phyloP scores from a whole-genome alignment of 2,113 vertebrate species.

The Hemichromis elongatus region DNA sequence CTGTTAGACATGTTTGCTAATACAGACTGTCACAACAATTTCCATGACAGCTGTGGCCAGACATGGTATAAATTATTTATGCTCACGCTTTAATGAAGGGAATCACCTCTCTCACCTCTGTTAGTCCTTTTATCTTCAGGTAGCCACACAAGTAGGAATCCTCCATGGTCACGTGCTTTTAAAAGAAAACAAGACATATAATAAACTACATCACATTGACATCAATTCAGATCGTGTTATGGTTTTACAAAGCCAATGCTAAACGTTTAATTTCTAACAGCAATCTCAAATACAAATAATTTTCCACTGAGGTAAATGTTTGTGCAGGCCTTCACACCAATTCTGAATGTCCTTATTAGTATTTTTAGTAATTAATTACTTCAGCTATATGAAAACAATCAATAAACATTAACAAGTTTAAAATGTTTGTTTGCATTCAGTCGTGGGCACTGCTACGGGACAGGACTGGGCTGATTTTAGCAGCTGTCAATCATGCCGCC shows the following conservation, averaged over 20 bases:
- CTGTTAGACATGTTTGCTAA: not conserved
- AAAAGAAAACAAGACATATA: not conserved
- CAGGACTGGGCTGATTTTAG: conserved; percentile 35
- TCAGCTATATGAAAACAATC: not conserved
- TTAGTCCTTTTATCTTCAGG: conserved; percentile 99
- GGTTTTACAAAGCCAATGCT: not conserved
- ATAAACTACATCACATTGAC: not conserved
- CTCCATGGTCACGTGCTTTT: conserved; percentile 97
- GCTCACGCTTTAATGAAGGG: not conserved
- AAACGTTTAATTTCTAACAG: not conserved
- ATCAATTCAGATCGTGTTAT: not conserved
- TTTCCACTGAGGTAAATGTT: not conserved
- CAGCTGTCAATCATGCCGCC: conserved; percentile 56
- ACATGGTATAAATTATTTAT: not conserved
- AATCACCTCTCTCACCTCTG: conserved; percentile 82
- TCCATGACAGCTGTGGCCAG: not conserved
- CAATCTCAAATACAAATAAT: not conserved
- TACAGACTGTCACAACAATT: not conserved
- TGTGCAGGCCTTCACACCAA: not conserved
- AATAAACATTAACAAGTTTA: not conserved
- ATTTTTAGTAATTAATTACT: not conserved
- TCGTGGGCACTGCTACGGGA: not conserved
- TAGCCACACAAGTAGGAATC: conserved; percentile 98
- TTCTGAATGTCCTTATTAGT: not conserved
- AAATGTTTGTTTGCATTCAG: not conserved